Evolutionary conservation across 2,888 invertebrate species (phyloP).

Genomic region (Argyresthia goedartella): DNA sequence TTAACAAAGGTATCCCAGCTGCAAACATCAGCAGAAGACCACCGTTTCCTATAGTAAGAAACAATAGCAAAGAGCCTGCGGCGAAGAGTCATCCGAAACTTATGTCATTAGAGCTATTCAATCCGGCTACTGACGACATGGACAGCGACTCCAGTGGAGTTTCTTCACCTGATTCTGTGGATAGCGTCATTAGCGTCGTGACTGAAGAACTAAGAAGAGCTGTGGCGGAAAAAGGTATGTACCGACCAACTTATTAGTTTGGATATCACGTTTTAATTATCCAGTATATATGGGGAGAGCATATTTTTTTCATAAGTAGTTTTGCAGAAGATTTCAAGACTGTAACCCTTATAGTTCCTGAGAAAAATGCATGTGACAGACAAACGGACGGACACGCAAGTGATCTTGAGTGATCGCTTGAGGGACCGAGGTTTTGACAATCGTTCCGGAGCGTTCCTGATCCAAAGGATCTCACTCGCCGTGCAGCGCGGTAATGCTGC

Average conservation of each 20-base stretch:
- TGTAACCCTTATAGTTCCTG: too few relatives aligned
- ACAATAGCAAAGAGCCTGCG: slow-evolving; percentile 73
- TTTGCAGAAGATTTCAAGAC: too few relatives aligned
- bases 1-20: slow-evolving; percentile 77
- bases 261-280: background rate
- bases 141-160: slow-evolving; percentile 91
- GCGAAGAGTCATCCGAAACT: slow-evolving; percentile 80
- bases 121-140: slow-evolving; percentile 91
- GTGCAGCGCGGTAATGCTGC: too few relatives aligned
- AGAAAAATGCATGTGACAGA: too few relatives aligned
- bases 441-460: too few relatives aligned
- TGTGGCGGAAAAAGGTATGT: slow-evolving; percentile 53
- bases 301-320: too few relatives aligned
- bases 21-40: slow-evolving; percentile 59
- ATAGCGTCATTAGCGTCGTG: slow-evolving; percentile 86
- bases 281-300: too few relatives aligned
- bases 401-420: too few relatives aligned
- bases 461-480: too few relatives aligned
- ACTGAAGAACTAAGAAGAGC: slow-evolving; percentile 70
- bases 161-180: slow-evolving; percentile 89
- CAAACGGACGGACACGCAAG: too few relatives aligned
- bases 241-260: background rate
- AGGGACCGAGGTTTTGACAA: too few relatives aligned
- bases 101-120: slow-evolving; percentile 86
- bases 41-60: slow-evolving; percentile 79